Evolutionary conservation across 2,113 vertebrate species (phyloP).

Genomic region (Phaethon lepturus): DNA sequence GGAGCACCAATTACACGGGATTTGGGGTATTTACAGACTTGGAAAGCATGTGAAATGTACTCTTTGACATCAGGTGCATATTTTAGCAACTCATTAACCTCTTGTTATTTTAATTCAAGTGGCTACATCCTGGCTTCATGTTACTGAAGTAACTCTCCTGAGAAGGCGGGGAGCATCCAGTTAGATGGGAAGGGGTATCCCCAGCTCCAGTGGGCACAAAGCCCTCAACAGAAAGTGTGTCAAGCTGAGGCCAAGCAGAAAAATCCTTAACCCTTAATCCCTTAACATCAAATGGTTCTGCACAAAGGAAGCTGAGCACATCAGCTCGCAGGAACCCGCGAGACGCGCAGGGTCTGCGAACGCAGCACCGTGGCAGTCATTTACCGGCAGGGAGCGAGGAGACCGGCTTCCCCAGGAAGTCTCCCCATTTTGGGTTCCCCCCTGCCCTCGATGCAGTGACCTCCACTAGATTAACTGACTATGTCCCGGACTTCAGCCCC

Average conservation of each 20-base stretch:
- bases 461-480: not conserved
- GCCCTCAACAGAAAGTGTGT: not conserved
- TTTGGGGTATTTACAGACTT: slow-evolving; percentile 6
- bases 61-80: slow-evolving; percentile 37
- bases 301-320: not conserved
- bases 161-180: not conserved
- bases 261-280: not conserved
- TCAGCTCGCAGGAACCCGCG: accelerated
- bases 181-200: not conserved
- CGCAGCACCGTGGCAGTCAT: not conserved
- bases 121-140: not conserved
- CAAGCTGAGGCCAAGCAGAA: not conserved
- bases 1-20: not conserved
- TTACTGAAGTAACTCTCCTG: not conserved
- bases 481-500: not conserved
- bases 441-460: not conserved
- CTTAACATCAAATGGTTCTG: not conserved
- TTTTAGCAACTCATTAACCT: slow-evolving; percentile 56
- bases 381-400: not conserved
- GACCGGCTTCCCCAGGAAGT: not conserved
- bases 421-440: not conserved
- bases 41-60: not conserved
- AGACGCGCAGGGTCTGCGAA: accelerated
- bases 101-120: not conserved
- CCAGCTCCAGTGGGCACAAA: not conserved